Evolutionary conservation across 92 coral and sea anemone species (phyloP).

Genomic region (Umimayanthus chanpuru): DNA sequence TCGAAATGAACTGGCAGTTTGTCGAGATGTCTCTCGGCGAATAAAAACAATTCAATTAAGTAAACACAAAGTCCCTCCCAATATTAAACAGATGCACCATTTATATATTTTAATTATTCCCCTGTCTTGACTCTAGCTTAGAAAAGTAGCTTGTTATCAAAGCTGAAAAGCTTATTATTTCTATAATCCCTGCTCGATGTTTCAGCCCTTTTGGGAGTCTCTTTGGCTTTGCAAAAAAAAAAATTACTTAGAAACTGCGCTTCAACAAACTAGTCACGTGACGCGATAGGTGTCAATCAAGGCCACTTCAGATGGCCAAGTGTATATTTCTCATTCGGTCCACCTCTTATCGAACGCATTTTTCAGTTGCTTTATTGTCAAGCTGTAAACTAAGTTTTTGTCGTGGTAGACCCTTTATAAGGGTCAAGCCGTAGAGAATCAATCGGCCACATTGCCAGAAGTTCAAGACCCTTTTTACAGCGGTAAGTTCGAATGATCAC

Average conservation of each 20-base stretch:
- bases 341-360: constrained; percentile 46
- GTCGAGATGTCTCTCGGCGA: constrained; percentile 21
- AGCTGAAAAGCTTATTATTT: not conserved
- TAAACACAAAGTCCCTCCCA: constrained; percentile 17
- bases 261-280: constrained; percentile 68
- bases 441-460: constrained; percentile 2
- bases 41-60: constrained; percentile 41
- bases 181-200: not conserved
- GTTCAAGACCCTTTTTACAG: not conserved
- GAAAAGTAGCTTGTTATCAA: not conserved
- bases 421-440: constrained; percentile 26
- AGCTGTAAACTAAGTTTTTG: constrained; percentile 34
- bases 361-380: constrained; percentile 45
- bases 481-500: constrained; percentile 30
- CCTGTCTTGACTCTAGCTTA: not conserved
- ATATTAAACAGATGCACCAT: constrained; percentile 15
- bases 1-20: constrained; percentile 44
- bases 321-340: constrained; percentile 33
- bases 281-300: constrained; percentile 55
- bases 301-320: constrained; percentile 40
- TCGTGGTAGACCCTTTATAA: constrained; percentile 35
- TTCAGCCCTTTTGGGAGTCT: not conserved
- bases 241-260: not conserved
- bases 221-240: constrained; percentile 6
- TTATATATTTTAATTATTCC: not conserved